Base-by-base conservation (phyloP, 1,140 invertebrate genomes). In the Drosophila serrata region DNA sequence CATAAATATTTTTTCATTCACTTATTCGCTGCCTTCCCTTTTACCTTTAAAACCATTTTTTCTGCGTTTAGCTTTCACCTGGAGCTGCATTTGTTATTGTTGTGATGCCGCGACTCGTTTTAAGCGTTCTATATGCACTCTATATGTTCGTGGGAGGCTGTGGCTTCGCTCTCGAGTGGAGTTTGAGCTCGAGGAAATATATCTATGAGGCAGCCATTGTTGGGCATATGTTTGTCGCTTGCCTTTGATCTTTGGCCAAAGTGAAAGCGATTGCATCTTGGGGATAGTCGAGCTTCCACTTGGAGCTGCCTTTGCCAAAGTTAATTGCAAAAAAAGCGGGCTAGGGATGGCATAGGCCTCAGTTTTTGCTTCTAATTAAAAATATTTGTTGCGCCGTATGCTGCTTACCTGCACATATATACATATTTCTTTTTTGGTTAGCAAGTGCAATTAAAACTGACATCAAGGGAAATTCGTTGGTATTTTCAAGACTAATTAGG, bases 1-100 rank as follows among this genome's bases (percentile, higher is more conserved):
- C 84, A 88, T 90, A 82, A 90, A 90, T 81, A 87, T 81, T 84
- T 87, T 70, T 87, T 88, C 84, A 87, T 87, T 87, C 84, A 88
- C 84, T 87, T 87, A 87, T 70, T 53, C 63, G 29, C 39, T n/a
- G 8, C 48, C 45, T 17, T 9, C 33, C 61, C 17, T 12, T 15
- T 39, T 31, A 15, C 33, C 57, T 48, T 40, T 43, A 43, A 55
- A 69, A 37, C 61, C 9, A 42, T 58, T 82, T 57, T 78, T 57
- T 49, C 49, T 79, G 65, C 67, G 64, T 64, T 74, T 65, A 75
- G 81, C 70, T 69, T 85, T 72, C 65, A 72, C 65, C 60, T 62
- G 72, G 67, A 87, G 82, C 68, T 77, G 67, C 69, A 88, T 88
- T 87, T 82, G 84, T 80, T 87, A 84, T 88, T 87, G 67, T 88